These are phyloP conservation scores for Acromyrmex heyeri DNA, from an alignment of 1,140 invertebrate species.

Conservation along the genomic window DNA sequence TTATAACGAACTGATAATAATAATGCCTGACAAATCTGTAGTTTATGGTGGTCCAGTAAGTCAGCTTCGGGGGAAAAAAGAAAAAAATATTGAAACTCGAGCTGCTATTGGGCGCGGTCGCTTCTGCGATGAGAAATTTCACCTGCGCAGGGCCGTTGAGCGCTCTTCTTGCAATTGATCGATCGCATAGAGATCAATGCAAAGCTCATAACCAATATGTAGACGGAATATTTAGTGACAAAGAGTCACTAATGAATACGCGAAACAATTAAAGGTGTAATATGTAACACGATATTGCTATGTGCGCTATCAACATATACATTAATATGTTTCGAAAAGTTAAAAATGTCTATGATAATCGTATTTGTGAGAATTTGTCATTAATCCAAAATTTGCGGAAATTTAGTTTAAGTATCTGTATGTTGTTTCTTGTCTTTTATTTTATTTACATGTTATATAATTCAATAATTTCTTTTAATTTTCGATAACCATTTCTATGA, in stretches of 20 bases:
- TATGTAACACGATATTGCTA: conserved; percentile 9
- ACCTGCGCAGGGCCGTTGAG: conserved; percentile 63
- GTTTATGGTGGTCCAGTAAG: conserved; percentile 63
- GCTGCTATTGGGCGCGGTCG: conserved; percentile 78
- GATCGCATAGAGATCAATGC: conserved; percentile 51
- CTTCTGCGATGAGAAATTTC: conserved; percentile 77
- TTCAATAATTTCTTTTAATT: not conserved
- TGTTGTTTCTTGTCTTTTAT: not conserved
- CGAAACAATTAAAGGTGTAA: conserved; percentile 38
- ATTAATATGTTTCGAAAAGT: not conserved
- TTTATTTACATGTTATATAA: not conserved
- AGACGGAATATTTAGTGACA: conserved; percentile 52
- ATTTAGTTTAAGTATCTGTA: not conserved
- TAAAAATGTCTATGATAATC: not conserved
- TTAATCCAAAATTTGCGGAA: not conserved
- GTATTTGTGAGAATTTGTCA: not conserved
- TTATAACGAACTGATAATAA: conserved; percentile 59
- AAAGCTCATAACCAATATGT: not conserved
- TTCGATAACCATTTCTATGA: not conserved
- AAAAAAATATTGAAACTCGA: conserved; percentile 75
- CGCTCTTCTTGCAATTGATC: conserved; percentile 64
- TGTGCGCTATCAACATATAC: not conserved
- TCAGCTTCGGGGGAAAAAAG: conserved; percentile 54
- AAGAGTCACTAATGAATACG: conserved; percentile 48
- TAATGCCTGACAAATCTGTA: conserved; percentile 70